Evolutionary conservation across 2,113 vertebrate genomes (phyloP), one percentile per base, ranked within the genome.

Genomic region (Garra rufa): DNA sequence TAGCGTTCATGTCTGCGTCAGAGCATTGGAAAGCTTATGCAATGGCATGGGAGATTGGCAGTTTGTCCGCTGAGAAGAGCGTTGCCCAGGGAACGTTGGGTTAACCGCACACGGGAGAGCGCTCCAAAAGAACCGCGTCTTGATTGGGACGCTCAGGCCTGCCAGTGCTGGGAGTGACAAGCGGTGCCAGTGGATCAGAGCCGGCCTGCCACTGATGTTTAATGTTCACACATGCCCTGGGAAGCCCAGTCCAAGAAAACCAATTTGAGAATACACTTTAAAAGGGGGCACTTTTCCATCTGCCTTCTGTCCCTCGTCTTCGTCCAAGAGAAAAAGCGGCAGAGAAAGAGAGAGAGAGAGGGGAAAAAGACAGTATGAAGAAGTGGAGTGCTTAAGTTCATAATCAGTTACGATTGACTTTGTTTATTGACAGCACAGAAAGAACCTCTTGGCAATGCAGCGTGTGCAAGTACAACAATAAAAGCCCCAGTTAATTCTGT

Each of bases 71-170:
- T 81, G 85, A 90, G 86, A 83, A 85, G 84, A 38, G 34, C 82
- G 77, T 85, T 89, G 82, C 76, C 21, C 74, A 79, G 91, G 91
- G 89, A 89, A 85, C 59, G 61, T 67, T 50, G 89, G 92, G 92
- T 92, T 92, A 92, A 93, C 93, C 94, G 86, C 93, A 90, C 91
- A 92, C 83, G 87, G 88, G 83, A 80, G 69, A 85, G 88, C 87
- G 89, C 88, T 92, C 88, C 91, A 90, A 81, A 50, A 57, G 34
- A 89, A 91, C 91, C 90, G 75, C 83, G 76, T 88, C 81, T 85
- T 11, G 83, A 88, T 91, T 90, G 89, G 89, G 88, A 88, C 88
- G 81, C 81, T 85, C 73, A 38, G 88, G 43, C 85, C 73, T 46
- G 87, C 90, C 89, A 91, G 88, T 85, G 67, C 85, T 84, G 85